A percentile compares a stretch with the other conserved stretches of the same genome.
These are phyloP conservation scores for Zosterops japonicus DNA, from an alignment of 2,113 vertebrate species.

Conservation along the genomic window DNA sequence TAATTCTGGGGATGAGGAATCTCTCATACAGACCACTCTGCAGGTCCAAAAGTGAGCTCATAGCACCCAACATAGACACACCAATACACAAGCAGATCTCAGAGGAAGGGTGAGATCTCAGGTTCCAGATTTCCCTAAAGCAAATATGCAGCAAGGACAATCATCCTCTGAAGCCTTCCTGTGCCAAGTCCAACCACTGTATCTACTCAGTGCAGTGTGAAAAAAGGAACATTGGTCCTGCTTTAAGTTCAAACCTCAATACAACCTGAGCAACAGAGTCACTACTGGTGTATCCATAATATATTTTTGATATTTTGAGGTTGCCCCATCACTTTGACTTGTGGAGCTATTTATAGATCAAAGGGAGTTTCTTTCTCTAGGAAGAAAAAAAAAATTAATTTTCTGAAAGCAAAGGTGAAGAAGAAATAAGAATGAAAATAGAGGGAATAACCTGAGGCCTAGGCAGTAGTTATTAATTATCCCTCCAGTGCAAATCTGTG, in stretches of 20 bases:
- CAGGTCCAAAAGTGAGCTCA: background rate
- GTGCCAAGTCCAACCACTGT: background rate
- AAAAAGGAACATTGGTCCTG: constrained; percentile 18
- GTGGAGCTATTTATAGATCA: constrained; percentile 66
- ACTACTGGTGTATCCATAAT: background rate
- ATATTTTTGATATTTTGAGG: constrained; percentile 60
- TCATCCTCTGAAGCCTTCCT: background rate
- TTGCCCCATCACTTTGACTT: constrained; percentile 28
- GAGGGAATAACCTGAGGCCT: constrained; percentile 7
- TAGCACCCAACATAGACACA: accelerated
- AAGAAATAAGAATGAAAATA: background rate
- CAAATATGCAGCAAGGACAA: background rate
- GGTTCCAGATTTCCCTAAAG: background rate
- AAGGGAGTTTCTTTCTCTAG: constrained; percentile 44
- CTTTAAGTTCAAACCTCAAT: constrained; percentile 31
- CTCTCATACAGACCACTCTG: background rate
- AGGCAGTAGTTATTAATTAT: constrained; percentile 20
- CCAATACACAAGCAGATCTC: accelerated
- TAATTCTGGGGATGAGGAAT: background rate
- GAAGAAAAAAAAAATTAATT: background rate
- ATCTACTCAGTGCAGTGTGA: background rate
- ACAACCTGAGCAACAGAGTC: constrained; percentile 27
- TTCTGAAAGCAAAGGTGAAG: constrained; percentile 23
- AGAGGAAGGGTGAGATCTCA: background rate
- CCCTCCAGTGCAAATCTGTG: background rate